Base-by-base conservation (phyloP, 2,113 vertebrate genomes). In the Entomyzon cyanotis region DNA sequence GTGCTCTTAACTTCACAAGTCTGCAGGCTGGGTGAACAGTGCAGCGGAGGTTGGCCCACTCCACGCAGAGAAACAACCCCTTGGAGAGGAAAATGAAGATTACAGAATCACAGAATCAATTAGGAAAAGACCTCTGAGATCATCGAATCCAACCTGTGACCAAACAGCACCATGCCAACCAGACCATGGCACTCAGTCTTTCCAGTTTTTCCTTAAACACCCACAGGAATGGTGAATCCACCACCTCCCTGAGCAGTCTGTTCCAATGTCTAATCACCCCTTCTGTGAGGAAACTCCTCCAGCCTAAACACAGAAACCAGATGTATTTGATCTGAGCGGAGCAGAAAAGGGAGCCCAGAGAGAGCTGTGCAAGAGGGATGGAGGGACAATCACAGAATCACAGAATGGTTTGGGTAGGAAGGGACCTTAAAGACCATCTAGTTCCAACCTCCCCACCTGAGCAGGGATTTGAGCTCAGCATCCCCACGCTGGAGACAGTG, bases 301-400 rank as follows among this genome's bases (percentile, higher is more conserved):
- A 35, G 1, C 7, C n/a, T 42, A 31, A 76, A 35, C 35, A 55
- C 41, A 49, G 63, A 55, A 69, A 69, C 42, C 30, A 13, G 24
- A 41, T 0, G 3, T 20, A 14, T 15, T 30, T 49, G 24, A 73
- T 83, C 53, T 2, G 3, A 27, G 27, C 0, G 3, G 39, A 30
- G 56, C 1, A 12, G 65, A 31, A 53, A 76, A 60, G 22, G 39
- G 27, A 87, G n/a, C 33, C 39, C 64, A 28, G 46, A 50, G 39
- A 42, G 3, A 13, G 25, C 49, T 63, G 35, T 39, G 27, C 1
- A 2, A 75, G n/a, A 24, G 12, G 53, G 59, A 39, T 0, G 0
- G 20, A n/a, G 24, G 52, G 15, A 62, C 28, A 14, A 30, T 69
- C 71, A 33, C 30, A 41, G 52, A 63, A 63, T 27, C 35, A 22